Percentiles rank a stretch among this genome's conserved stretches.
These are phyloP conservation scores for Thomomys bottae DNA, from an alignment of 2,113 vertebrate genomes.

Conservation along the genomic window DNA sequence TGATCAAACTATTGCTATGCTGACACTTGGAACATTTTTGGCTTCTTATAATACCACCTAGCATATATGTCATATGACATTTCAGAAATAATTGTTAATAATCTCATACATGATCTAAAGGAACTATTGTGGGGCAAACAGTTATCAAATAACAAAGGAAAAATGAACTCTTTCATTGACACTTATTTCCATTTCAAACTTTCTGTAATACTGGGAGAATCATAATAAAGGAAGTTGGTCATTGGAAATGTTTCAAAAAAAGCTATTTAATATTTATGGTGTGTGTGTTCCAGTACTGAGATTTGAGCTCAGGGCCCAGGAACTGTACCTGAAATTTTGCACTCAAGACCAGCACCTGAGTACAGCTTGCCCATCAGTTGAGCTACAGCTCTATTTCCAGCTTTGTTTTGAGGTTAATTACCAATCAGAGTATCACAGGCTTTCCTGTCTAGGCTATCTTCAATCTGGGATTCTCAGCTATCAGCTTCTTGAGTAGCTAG, in stretches of 20 bases:
- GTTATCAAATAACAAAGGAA: background rate
- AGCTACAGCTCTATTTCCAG: too few species aligned
- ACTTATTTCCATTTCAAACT: slow-evolving; percentile 2
- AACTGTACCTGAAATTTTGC: too few species aligned
- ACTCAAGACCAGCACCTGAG: too few species aligned
- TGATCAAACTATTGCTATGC: background rate
- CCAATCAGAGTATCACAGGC: too few species aligned
- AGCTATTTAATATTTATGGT: too few species aligned
- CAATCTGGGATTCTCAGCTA: too few species aligned
- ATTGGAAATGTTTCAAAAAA: background rate
- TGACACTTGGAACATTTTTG: background rate
- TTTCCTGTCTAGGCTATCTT: too few species aligned
- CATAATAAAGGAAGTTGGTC: background rate
- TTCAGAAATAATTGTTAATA: background rate
- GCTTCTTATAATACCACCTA: background rate
- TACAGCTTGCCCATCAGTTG: too few species aligned
- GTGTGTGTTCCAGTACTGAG: too few species aligned
- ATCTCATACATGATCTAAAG: background rate
- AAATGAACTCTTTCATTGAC: background rate
- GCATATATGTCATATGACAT: background rate
- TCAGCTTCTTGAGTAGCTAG: too few species aligned
- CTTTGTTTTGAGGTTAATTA: too few species aligned
- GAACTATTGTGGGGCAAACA: background rate
- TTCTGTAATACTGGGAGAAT: background rate
- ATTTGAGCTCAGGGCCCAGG: too few species aligned